phyloP scores from a whole-genome alignment of 2,888 invertebrate genomes.

The Lithophane ornitopus region DNA sequence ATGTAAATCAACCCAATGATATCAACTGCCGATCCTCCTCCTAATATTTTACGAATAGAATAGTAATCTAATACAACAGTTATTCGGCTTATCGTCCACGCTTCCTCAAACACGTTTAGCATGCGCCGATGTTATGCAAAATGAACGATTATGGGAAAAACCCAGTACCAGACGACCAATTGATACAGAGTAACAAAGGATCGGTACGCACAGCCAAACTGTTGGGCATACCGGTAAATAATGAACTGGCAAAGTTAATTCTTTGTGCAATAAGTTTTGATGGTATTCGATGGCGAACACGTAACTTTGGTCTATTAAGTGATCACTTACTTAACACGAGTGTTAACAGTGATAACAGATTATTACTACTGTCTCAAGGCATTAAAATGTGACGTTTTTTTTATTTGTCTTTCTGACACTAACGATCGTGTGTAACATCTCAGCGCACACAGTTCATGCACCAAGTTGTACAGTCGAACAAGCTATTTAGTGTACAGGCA shows the following conservation, averaged over 20 bases:
- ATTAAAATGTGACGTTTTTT: background rate
- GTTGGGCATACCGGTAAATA: background rate
- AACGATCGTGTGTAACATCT: background rate
- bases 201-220: conserved; percentile 8
- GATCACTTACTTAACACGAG: background rate
- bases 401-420: background rate
- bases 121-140: conserved; percentile 53
- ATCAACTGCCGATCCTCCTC: conserved; percentile 11
- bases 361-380: background rate
- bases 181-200: conserved; percentile 44
- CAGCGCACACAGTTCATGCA: background rate
- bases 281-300: background rate
- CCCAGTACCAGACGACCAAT: conserved; percentile 52
- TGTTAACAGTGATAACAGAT: background rate
- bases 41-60: conserved; percentile 42
- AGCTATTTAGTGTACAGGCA: no score
- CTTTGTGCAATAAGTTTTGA: background rate
- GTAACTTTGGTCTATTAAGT: background rate
- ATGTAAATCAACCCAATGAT: conserved; percentile 40
- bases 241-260: background rate
- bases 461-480: background rate
- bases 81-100: conserved; percentile 63
- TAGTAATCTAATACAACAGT: conserved; percentile 39
- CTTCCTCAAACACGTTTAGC: conserved; percentile 66
- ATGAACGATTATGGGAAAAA: conserved; percentile 64